phyloP scores from a whole-genome alignment of 2,797 vertebrate species.

The Coregonus ussuriensis region DNA sequence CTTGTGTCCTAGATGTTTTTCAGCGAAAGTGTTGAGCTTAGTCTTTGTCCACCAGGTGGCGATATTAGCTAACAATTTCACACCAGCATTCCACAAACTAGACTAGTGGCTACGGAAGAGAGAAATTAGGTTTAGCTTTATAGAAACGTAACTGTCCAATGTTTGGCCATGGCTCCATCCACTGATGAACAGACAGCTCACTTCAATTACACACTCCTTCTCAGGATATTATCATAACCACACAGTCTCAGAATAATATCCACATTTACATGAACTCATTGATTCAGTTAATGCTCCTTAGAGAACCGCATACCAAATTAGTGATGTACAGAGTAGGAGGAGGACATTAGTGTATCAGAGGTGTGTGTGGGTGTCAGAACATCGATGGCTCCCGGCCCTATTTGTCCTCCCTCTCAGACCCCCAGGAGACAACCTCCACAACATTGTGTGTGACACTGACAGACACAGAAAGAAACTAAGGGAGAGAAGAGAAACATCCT shows the following conservation, averaged over 20 bases:
- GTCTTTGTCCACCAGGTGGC: slow-evolving; percentile 58
- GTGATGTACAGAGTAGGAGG: not conserved
- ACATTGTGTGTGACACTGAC: not conserved
- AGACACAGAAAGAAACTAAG: not conserved
- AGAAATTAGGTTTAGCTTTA: not conserved
- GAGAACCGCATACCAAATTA: no score
- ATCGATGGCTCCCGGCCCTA: slow-evolving; percentile 20
- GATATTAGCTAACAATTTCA: slow-evolving; percentile 18
- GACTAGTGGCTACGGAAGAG: not conserved
- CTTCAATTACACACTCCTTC: no score
- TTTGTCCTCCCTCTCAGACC: slow-evolving; percentile 52
- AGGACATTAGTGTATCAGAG: slow-evolving; percentile 40
- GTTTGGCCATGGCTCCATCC: no score
- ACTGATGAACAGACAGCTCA: not conserved
- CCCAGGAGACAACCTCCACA: slow-evolving; percentile 40
- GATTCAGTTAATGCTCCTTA: not conserved
- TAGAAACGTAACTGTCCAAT: no score
- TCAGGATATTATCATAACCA: no score
- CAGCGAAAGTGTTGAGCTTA: not conserved
- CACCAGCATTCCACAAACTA: not conserved
- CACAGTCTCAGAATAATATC: no score
- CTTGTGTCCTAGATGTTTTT: no score
- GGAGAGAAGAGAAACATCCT: slow-evolving; percentile 12
- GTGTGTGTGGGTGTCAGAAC: slow-evolving; percentile 51
- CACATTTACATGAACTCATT: no score